These are phyloP conservation scores for Trimorus sp. DNA, from an alignment of 2,888 invertebrate genomes.

Conservation along the genomic window DNA sequence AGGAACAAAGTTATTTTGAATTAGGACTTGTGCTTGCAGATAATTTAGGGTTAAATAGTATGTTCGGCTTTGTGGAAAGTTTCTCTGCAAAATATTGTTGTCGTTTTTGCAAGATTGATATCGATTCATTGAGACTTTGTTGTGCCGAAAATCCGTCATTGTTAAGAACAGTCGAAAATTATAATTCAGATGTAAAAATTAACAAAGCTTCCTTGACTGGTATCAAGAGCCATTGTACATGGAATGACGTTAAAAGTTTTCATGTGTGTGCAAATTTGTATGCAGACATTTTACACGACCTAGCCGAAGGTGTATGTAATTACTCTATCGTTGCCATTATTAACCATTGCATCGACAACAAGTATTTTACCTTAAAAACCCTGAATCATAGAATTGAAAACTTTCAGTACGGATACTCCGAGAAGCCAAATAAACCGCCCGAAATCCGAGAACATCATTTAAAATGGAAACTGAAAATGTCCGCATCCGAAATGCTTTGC, in stretches of 20 bases:
- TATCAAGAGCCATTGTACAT: conserved; percentile 33
- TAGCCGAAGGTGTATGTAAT: conserved; percentile 19
- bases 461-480: conserved; percentile 28
- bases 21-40: conserved; percentile 56
- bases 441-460: conserved; percentile 6
- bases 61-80: conserved; percentile 55
- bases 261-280: conserved; percentile 44
- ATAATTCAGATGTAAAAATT: conserved; percentile 13
- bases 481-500: conserved; percentile 26
- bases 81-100: conserved; percentile 26
- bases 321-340: conserved; percentile 42
- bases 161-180: conserved; percentile 24
- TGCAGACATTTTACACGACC: conserved; percentile 43
- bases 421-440: conserved; percentile 12
- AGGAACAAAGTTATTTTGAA: conserved; percentile 51
- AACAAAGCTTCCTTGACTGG: conserved; percentile 14
- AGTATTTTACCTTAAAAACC: conserved; percentile 6
- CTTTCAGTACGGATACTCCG: conserved; percentile 14
- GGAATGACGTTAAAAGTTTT: conserved; percentile 38
- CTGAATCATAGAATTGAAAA: conserved; percentile 25
- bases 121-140: too few species aligned
- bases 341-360: neutral
- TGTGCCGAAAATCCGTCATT: neutral
- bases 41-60: conserved; percentile 48
- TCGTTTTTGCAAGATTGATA: neutral